Evolutionary conservation across 2,888 invertebrate genomes (phyloP).

Genomic region (Eupithecia tripunctaria): DNA sequence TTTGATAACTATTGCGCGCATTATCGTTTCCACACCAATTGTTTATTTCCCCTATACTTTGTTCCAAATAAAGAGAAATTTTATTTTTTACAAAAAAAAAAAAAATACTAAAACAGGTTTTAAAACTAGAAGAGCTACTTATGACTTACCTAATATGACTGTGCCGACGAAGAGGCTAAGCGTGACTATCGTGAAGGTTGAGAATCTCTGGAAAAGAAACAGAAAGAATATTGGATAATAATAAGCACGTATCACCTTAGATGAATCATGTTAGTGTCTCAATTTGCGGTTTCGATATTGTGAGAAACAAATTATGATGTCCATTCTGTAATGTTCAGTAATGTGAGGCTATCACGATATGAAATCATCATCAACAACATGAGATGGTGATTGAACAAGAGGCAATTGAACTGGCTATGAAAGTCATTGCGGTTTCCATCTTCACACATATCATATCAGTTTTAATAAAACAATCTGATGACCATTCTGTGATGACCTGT

Average conservation of each 20-base stretch:
- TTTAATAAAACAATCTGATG: conserved; percentile 5
- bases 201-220: conserved; percentile 89
- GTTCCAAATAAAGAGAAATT: no score
- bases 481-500: conserved; percentile 5
- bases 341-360: conserved; percentile 29
- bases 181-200: conserved; percentile 96
- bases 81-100: no score
- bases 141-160: conserved; percentile 93
- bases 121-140: conserved; percentile 5
- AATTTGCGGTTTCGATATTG: conserved; percentile 30
- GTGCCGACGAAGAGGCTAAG: conserved; percentile 96
- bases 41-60: no score
- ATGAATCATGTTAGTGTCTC: conserved; percentile 29
- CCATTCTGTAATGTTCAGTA: conserved; percentile 24
- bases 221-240: conserved; percentile 12
- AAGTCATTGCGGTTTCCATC: conserved; percentile 21
- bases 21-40: no score
- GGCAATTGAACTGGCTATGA: conserved; percentile 34
- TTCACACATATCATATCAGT: conserved; percentile 11
- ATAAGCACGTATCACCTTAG: conserved; percentile 20
- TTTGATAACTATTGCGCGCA: no score
- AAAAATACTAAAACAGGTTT: conserved; percentile 15
- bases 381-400: conserved; percentile 35
- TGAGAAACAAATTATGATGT: conserved; percentile 36
- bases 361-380: conserved; percentile 35